A percentile compares a stretch with the other conserved stretches of the same genome.
Conservation (phyloP, 2,797 vertebrate species). For the Crax fasciolata region DNA sequence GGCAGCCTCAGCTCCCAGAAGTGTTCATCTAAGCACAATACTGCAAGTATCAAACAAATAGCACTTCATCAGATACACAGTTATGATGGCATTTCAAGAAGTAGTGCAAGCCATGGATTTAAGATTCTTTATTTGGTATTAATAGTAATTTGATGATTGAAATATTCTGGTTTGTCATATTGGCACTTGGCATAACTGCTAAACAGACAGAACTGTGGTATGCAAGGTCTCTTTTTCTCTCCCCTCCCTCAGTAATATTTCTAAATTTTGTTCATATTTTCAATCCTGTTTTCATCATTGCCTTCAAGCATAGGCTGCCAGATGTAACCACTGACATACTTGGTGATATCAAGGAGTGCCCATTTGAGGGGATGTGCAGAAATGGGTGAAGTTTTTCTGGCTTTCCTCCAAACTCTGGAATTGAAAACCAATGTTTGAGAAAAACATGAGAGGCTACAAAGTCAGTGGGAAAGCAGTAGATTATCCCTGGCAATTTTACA, state of each 20-base stretch:
- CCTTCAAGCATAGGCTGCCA: background rate
- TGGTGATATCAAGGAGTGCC: background rate
- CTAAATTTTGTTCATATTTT: background rate
- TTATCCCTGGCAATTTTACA: background rate
- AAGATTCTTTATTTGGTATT: background rate
- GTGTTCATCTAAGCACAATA: background rate
- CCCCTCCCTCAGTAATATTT: background rate
- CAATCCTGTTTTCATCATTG: background rate
- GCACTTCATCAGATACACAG: background rate
- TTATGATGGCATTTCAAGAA: background rate
- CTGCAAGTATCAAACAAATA: background rate
- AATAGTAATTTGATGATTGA: background rate
- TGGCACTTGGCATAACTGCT: background rate
- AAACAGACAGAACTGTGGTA: background rate
- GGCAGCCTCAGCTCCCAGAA: slow-evolving; percentile 31
- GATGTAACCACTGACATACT: background rate
- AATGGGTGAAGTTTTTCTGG: background rate
- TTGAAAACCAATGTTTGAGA: background rate
- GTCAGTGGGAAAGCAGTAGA: background rate
- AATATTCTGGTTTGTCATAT: background rate
- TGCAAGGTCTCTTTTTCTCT: background rate
- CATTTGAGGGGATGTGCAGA: background rate
- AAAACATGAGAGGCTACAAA: background rate
- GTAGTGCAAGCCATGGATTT: background rate
- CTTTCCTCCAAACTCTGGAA: background rate